These are phyloP conservation scores for Papilio helenus DNA, from an alignment of 1,140 invertebrate species.

Conservation along the genomic window DNA sequence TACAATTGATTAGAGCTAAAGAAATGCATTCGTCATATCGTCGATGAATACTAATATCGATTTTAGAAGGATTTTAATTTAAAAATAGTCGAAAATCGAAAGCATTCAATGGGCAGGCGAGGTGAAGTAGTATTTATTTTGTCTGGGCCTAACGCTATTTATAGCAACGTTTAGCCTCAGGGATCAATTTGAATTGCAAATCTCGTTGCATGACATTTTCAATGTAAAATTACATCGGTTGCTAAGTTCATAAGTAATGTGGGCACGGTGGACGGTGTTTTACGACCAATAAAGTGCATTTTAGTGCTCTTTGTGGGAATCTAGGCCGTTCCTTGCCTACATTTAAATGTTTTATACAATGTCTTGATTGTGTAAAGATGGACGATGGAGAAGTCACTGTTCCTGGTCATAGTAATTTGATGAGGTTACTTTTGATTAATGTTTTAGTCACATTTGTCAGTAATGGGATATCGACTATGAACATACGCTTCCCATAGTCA, in stretches of 20 bases:
- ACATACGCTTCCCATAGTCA: too few species aligned
- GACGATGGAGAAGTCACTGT: background rate
- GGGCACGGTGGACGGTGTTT: slow-evolving; percentile 48
- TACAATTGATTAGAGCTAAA: background rate
- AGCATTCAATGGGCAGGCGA: background rate
- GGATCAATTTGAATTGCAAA: slow-evolving; percentile 37
- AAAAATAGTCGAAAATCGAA: slow-evolving; percentile 1
- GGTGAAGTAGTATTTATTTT: background rate
- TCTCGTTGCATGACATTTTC: slow-evolving; percentile 41
- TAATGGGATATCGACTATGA: background rate
- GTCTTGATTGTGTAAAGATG: slow-evolving; percentile 21
- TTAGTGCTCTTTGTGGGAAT: slow-evolving; percentile 51
- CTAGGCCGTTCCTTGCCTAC: slow-evolving; percentile 45
- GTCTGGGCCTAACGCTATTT: slow-evolving; percentile 22
- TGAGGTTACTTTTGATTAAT: background rate
- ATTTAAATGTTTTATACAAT: slow-evolving; percentile 45
- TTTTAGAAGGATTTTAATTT: background rate
- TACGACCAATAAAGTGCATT: slow-evolving; percentile 57
- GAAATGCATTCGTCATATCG: background rate
- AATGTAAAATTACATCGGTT: slow-evolving; percentile 46
- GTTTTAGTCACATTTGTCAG: background rate
- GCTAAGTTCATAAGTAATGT: slow-evolving; percentile 46
- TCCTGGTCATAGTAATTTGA: background rate
- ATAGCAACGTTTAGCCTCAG: slow-evolving; percentile 21
- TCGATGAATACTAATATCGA: background rate